Evolutionary conservation across 2,113 vertebrate species (phyloP).

Genomic region (Petroica traversi): DNA sequence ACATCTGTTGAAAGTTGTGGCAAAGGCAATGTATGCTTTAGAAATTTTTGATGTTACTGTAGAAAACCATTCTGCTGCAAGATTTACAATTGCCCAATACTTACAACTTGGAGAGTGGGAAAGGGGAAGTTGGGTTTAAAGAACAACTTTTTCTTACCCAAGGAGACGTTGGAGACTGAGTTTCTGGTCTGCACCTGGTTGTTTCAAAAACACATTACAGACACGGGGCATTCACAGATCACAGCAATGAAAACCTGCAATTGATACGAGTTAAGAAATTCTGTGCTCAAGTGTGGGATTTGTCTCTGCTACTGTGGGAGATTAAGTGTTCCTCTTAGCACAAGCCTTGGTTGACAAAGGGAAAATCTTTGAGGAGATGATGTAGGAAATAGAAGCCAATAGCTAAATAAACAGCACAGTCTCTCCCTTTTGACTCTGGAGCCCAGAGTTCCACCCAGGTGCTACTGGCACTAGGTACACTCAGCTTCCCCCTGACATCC

Average conservation of each 20-base stretch:
- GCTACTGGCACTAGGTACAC: not conserved
- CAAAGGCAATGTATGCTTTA: not conserved
- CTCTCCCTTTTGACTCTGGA: not conserved
- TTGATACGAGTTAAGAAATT: not conserved
- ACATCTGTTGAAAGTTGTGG: not conserved
- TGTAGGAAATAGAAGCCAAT: not conserved
- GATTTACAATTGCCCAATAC: not conserved
- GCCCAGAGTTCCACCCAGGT: not conserved
- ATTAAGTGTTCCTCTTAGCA: not conserved
- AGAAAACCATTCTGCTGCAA: not conserved
- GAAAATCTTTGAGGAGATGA: slow-evolving; percentile 7
- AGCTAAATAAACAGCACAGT: not conserved
- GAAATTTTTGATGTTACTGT: not conserved
- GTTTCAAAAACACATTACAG: not conserved
- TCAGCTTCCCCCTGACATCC: not conserved
- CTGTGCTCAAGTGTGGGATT: not conserved
- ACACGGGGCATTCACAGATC: not conserved
- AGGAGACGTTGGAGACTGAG: not conserved
- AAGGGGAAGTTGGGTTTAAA: not conserved
- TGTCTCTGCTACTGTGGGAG: not conserved
- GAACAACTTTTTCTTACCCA: not conserved
- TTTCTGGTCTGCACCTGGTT: not conserved
- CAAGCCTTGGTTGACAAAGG: not conserved
- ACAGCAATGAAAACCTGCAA: not conserved
- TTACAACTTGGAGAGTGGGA: not conserved